A percentile compares a stretch with the other conserved stretches of the same genome.
phyloP scores from a whole-genome alignment of 1,140 invertebrate genomes.

The Telenomus remus region DNA sequence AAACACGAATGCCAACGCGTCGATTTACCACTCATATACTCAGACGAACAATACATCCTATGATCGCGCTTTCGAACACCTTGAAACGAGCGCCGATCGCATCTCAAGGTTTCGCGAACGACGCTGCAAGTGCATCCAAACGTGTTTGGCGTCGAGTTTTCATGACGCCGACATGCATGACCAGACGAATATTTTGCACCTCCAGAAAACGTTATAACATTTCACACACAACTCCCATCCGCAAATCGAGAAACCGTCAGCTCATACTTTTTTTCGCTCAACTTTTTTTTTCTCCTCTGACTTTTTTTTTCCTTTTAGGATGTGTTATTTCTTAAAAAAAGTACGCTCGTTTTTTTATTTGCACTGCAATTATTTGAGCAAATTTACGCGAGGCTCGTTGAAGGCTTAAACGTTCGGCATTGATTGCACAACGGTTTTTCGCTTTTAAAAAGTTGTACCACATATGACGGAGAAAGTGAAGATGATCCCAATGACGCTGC shows the following conservation, averaged over 20 bases:
- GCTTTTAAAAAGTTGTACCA: background rate
- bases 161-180: constrained; percentile 15
- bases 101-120: constrained; percentile 56
- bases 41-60: constrained; percentile 50
- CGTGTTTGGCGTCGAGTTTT: constrained; percentile 40
- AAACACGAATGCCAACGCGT: constrained; percentile 45
- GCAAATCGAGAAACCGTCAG: too few relatives aligned
- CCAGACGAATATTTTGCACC: background rate
- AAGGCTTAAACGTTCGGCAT: too few relatives aligned
- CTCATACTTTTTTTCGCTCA: too few relatives aligned
- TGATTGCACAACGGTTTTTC: too few relatives aligned
- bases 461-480: constrained; percentile 14
- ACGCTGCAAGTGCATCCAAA: constrained; percentile 55
- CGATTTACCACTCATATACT: constrained; percentile 48
- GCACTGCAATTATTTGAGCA: too few relatives aligned
- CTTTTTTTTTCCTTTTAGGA: too few relatives aligned
- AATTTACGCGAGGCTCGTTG: too few relatives aligned
- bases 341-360: too few relatives aligned
- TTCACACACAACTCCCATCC: too few relatives aligned
- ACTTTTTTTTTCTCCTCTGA: too few relatives aligned
- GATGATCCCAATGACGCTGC: constrained; percentile 15
- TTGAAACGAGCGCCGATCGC: constrained; percentile 55
- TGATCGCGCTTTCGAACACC: constrained; percentile 57
- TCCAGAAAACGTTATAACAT: too few relatives aligned
- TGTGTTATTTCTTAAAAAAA: too few relatives aligned